Evolutionary conservation across 2,797 vertebrate genomes (phyloP), one percentile per base, ranked within the genome.

Genomic region (Sebastes trivittatus): DNA sequence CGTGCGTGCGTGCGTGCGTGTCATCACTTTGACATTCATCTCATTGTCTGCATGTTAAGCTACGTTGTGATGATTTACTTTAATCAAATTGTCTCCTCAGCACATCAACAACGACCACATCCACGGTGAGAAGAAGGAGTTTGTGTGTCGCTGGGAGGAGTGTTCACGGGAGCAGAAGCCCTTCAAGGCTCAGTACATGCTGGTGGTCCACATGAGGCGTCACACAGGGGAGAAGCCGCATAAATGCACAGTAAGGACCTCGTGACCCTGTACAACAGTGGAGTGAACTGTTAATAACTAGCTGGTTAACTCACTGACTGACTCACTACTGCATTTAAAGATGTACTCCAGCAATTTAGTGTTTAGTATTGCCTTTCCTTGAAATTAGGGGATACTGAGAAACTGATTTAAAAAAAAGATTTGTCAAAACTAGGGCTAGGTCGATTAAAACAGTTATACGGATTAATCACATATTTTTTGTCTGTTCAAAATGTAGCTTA

Each of bases 21-120:
- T 30, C 25, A n/a, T 63, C 49, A 11, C 63, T 78, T 58, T 32
- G n/a, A 13, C 59, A 22, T 42, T 42, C 32, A 23, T 32, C 13
- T 22, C 11, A 4, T 13, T 2, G 5, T n/a, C 30, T n/a, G 14
- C 6, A 3, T 36, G 16, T 61, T 56, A 1, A 10, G 38, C 42
- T 22, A 14, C 7, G 9, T 27, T 23, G 20, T 29, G 27, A 42
- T 34, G 42, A 55, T 1, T 78, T 62, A 84, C 66, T 23, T 34
- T 11, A 62, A 18, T 64, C 22, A 55, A 70, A 49, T 27, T 79
- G 32, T 80, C 72, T 75, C 77, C 77, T 11, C 92, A 99, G 98
- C 98, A 99, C 89, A 99, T 99, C 95, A 99, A 98, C 94, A 99
- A 99, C 0, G 98, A 99, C 78, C 98, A 99, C 94, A 99, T 99